Evolutionary conservation across 2,888 invertebrate genomes (phyloP).

Genomic region (Pachydiplax longipennis): DNA sequence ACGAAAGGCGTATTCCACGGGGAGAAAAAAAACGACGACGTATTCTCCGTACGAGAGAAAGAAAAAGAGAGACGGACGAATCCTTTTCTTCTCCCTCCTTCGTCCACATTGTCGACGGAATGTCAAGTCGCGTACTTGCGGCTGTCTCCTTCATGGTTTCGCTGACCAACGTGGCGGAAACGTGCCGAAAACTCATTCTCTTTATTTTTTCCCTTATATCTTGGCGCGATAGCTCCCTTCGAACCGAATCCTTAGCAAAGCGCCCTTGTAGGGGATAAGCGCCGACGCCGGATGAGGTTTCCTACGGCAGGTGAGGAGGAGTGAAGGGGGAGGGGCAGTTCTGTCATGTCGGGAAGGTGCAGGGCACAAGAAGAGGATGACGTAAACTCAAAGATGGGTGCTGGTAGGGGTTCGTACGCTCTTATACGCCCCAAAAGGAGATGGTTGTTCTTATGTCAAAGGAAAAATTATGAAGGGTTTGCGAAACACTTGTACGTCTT

Average conservation of each 20-base stretch:
- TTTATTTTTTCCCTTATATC: not conserved
- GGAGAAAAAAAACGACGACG: not conserved
- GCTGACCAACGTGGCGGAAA: slow-evolving; percentile 36
- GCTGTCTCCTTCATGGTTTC: slow-evolving; percentile 6
- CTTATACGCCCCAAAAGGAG: no score
- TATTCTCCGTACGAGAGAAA: not conserved
- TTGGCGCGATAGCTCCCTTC: not conserved
- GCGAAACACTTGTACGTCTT: no score
- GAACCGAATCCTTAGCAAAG: slow-evolving; percentile 19
- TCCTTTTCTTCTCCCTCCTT: not conserved
- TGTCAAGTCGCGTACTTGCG: not conserved
- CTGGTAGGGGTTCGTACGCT: no score
- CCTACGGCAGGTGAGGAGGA: not conserved
- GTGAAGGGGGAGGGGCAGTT: not conserved
- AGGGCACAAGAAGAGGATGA: not conserved
- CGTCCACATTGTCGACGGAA: not conserved
- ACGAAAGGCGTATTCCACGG: not conserved
- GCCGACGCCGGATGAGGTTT: not conserved
- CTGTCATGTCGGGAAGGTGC: not conserved
- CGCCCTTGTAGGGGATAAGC: not conserved
- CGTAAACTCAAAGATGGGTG: not conserved
- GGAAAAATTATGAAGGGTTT: no score
- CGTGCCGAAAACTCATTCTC: slow-evolving; percentile 30
- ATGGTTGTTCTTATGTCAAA: no score
- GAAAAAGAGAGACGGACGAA: not conserved